Evolutionary conservation across 2,888 invertebrate species (phyloP).

Genomic region (Cantharis flavilabris): DNA sequence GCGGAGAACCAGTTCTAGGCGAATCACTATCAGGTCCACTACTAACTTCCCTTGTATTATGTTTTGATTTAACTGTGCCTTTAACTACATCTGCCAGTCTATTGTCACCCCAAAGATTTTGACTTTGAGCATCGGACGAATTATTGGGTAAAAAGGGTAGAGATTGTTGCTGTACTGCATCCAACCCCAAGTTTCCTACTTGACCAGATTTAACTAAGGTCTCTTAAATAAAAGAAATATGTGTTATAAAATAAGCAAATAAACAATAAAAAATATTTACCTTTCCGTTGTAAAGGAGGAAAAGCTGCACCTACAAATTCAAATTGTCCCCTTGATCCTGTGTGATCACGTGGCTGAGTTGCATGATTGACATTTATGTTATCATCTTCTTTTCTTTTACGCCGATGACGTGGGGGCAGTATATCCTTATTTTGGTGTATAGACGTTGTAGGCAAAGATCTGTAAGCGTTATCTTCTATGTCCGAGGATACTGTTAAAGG

Average conservation of each 20-base stretch:
- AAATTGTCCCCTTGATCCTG: constrained; percentile 63
- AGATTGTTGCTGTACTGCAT: constrained; percentile 37
- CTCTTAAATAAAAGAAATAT: constrained; percentile 37
- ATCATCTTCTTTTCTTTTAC: constrained; percentile 54
- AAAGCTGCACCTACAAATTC: constrained; percentile 80
- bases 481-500: constrained; percentile 14
- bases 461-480: constrained; percentile 22
- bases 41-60: constrained; percentile 48
- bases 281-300: constrained; percentile 75
- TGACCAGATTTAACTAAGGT: constrained; percentile 34
- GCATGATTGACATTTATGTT: constrained; percentile 22
- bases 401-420: constrained; percentile 54
- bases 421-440: constrained; percentile 49
- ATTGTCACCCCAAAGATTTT: constrained; percentile 59
- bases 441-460: constrained; percentile 23
- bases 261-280: constrained; percentile 31
- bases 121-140: constrained; percentile 39
- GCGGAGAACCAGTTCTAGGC: constrained; percentile 50
- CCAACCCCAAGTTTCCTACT: constrained; percentile 45
- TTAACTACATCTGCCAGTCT: constrained; percentile 81
- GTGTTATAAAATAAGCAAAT: constrained; percentile 27
- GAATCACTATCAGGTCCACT: constrained; percentile 48
- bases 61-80: constrained; percentile 67
- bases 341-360: constrained; percentile 44
- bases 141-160: constrained; percentile 39